Evolutionary conservation across 2,888 invertebrate species (phyloP).

Genomic region (Trichopria drosophilae): DNA sequence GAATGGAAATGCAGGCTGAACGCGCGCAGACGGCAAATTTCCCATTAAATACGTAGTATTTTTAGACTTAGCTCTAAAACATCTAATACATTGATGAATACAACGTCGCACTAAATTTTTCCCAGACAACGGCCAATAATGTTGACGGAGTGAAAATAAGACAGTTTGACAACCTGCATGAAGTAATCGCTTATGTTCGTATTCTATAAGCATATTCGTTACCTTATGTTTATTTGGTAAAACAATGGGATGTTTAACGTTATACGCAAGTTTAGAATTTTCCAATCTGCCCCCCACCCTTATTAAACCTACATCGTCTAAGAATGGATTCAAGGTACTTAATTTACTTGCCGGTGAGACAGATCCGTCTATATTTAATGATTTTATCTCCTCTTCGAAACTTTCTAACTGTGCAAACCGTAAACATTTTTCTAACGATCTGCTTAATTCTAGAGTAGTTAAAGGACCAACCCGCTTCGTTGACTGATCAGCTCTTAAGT

Average conservation of each 20-base stretch:
- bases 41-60: no score
- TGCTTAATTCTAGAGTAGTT: no score
- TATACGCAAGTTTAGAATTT: background rate
- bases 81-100: constrained; percentile 6
- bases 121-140: constrained; percentile 2
- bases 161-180: constrained; percentile 12
- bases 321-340: constrained; percentile 2
- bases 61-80: constrained; percentile 19
- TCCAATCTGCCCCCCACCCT: constrained; percentile 8
- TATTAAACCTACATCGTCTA: constrained; percentile 9
- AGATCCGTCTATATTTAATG: no score
- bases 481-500: no score
- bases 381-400: no score
- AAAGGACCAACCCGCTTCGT: no score
- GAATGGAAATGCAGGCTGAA: no score
- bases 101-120: background rate
- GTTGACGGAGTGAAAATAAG: background rate
- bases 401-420: no score
- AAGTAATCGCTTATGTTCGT: constrained; percentile 4
- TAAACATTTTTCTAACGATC: no score
- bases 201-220: constrained; percentile 4
- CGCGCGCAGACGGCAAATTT: no score
- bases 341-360: background rate
- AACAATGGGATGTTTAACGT: constrained; percentile 7
- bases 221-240: constrained; percentile 3